These are phyloP conservation scores for Drosophila lacicola DNA, from an alignment of 2,888 invertebrate genomes.

Conservation along the genomic window DNA sequence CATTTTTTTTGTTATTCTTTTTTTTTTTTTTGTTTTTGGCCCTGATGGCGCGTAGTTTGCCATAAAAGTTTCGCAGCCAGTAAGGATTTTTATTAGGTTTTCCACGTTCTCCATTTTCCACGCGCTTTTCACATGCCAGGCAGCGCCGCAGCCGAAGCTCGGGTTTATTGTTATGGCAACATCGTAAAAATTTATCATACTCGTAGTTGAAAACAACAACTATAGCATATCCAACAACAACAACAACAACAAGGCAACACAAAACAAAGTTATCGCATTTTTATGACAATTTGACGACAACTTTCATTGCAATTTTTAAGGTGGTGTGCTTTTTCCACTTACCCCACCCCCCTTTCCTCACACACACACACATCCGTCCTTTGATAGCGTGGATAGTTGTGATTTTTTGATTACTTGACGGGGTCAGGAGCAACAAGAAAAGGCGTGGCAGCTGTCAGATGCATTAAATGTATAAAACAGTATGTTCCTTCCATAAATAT, in stretches of 20 bases:
- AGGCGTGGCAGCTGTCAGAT: conserved; percentile 13
- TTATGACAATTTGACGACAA: conserved; percentile 81
- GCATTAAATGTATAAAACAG: neutral
- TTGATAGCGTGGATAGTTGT: neutral
- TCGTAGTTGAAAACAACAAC: conserved; percentile 61
- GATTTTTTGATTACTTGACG: neutral
- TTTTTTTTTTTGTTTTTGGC: conserved; percentile 28
- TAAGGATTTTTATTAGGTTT: conserved; percentile 80
- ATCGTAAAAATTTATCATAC: conserved; percentile 81
- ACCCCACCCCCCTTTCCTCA: neutral
- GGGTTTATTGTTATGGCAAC: conserved; percentile 79
- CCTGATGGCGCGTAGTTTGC: conserved; percentile 72
- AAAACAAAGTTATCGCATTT: conserved; percentile 79
- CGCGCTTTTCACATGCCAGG: conserved; percentile 73
- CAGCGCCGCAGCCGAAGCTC: conserved; percentile 64
- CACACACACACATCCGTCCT: neutral
- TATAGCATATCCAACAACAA: conserved; percentile 23
- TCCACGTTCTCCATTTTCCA: conserved; percentile 72
- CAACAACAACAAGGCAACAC: conserved; percentile 42
- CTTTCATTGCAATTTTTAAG: conserved; percentile 79
- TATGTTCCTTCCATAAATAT: neutral
- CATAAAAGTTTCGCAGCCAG: conserved; percentile 73
- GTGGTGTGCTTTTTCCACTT: conserved; percentile 44
- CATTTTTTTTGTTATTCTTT: conserved; percentile 1
- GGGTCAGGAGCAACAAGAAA: neutral